Evolutionary conservation across 1,140 invertebrate genomes (phyloP), one percentile per base, ranked within the genome.

Genomic region (Cataglyphis hispanica): DNA sequence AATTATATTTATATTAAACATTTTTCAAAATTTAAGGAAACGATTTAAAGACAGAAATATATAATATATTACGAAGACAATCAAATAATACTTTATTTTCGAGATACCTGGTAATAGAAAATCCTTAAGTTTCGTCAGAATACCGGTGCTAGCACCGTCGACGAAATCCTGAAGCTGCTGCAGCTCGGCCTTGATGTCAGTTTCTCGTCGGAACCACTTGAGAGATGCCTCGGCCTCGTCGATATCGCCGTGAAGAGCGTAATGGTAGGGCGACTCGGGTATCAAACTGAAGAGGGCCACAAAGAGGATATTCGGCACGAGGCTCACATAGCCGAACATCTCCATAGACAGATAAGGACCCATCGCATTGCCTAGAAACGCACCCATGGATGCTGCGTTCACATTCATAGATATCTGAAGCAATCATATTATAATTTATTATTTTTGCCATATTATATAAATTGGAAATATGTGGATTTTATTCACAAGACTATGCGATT

Each of bases 181-280:
- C 1, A 95, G 89, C 56, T 95, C 94, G 5, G 92, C 89, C 75
- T 93, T 92, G 5, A 94, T 91, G 63, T 95, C 90, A 40, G 76
- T 69, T 60, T 92, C 86, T 72, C 92, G 87, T 76, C 91, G 89
- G 19, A 94, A 93, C 94, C 94, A 95, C 46, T 90, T 90, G 34
- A 95, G 90, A 19, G 94, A 95, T 61, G 91, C 89, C 85, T 95
- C 94, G 1, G 95, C 94, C 56, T 93, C 86, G 34, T 87, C 85
- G 11, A 93, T 37, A 50, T 94, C 46, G 6, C 91, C 92, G 0
- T 86, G 90, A 34, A 91, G 80, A 13, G 95, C 86, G 72, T 94
- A 90, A 88, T 95, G 91, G 70, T 94, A 93, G 10, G 96, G 96
- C 22, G 96, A 96, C 92, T 96, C 96, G 4, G 96, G 96, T 76